A percentile compares a stretch with the other conserved stretches of the same genome.
phyloP scores from a whole-genome alignment of 2,113 vertebrate genomes.

The Pluvialis apricaria region DNA sequence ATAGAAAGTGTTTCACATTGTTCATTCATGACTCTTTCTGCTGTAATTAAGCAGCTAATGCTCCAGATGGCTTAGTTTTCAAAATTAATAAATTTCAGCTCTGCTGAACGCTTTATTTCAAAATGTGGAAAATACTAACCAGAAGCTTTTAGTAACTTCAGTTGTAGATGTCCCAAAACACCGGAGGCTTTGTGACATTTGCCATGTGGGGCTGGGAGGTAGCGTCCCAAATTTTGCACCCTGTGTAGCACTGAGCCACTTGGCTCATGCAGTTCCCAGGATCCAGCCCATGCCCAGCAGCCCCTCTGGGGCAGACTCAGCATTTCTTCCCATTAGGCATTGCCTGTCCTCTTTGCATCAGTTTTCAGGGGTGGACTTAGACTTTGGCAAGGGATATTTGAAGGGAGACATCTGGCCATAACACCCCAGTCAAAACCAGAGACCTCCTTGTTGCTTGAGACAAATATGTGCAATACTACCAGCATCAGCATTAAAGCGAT shows the following conservation, averaged over 20 bases:
- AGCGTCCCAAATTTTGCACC: background rate
- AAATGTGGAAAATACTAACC: constrained; percentile 56
- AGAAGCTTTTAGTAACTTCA: constrained; percentile 29
- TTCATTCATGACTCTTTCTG: constrained; percentile 68
- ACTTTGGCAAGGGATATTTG: background rate
- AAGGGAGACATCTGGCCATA: background rate
- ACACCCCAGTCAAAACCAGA: background rate
- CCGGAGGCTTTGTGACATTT: background rate
- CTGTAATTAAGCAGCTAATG: constrained; percentile 72
- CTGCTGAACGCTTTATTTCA: constrained; percentile 50
- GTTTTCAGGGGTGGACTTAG: background rate
- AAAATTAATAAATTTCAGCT: constrained; percentile 73
- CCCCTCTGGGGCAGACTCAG: background rate
- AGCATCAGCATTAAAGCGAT: background rate
- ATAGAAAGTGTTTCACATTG: constrained; percentile 48
- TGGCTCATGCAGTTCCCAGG: background rate
- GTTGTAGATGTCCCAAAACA: constrained; percentile 2
- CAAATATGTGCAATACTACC: background rate
- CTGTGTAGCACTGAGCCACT: background rate
- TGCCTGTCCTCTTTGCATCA: background rate
- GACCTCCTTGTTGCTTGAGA: background rate
- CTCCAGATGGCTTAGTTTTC: constrained; percentile 73
- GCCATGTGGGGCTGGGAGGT: background rate
- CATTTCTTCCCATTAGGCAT: background rate
- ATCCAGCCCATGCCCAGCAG: background rate